A percentile compares a stretch with the other conserved stretches of the same genome.
Evolutionary conservation across 2,888 invertebrate genomes (phyloP).

Genomic region (Amphiduros pacificus): DNA sequence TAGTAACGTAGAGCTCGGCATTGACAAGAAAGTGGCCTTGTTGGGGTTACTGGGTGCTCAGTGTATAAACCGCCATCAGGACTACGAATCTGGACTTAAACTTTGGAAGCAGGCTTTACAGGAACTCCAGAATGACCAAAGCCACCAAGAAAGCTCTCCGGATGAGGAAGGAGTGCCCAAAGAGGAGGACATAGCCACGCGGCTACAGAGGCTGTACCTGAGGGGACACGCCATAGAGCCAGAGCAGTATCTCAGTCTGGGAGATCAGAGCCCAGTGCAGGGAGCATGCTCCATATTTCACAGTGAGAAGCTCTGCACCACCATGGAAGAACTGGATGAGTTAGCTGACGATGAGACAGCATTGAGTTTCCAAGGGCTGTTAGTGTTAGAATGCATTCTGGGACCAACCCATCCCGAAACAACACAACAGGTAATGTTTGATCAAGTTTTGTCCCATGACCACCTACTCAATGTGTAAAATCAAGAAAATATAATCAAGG

Average conservation of each 20-base stretch:
- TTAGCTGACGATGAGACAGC: conserved; percentile 35
- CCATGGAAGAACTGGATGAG: conserved; percentile 34
- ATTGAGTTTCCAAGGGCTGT: conserved; percentile 57
- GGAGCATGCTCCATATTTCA: conserved; percentile 9
- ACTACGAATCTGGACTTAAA: conserved; percentile 17
- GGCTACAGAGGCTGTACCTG: conserved; percentile 5
- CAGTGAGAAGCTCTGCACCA: conserved; percentile 37
- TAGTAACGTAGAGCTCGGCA: background rate
- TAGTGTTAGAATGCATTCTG: conserved; percentile 23
- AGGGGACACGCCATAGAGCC: background rate
- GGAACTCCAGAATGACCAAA: no score
- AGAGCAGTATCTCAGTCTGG: background rate
- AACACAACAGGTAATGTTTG: no score
- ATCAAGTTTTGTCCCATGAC: no score
- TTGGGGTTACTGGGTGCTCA: conserved; percentile 26
- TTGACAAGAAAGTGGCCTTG: conserved; percentile 18
- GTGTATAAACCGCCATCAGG: conserved; percentile 20
- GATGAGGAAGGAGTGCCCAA: no score
- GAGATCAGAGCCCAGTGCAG: no score
- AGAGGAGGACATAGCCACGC: no score
- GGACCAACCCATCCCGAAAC: conserved; percentile 23
- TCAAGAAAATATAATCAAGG: no score
- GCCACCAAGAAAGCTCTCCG: no score
- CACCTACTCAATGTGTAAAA: no score
- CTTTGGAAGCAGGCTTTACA: conserved; percentile 20